phyloP scores from a whole-genome alignment of 37 sponge, comb jelly and placozoan species.

The Hormiphora californensis region DNA sequence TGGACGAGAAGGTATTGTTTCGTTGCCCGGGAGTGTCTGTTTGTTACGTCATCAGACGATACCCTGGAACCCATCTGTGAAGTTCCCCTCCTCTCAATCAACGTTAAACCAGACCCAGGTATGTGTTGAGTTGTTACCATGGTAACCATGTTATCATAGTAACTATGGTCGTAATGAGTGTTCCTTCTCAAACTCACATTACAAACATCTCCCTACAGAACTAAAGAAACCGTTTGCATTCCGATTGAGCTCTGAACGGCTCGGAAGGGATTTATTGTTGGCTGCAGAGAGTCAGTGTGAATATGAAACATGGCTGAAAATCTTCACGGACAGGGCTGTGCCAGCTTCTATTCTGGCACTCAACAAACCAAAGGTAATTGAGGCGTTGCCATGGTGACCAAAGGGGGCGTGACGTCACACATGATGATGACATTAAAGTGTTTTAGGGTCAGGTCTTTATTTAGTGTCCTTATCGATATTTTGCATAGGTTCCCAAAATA shows the following conservation, averaged over 20 bases:
- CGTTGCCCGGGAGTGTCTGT: constrained; percentile 5
- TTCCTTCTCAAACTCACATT: neutral
- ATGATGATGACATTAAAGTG: too few species aligned
- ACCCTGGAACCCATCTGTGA: constrained; percentile 32
- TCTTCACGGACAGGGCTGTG: constrained; percentile 11
- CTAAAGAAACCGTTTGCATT: constrained; percentile 52
- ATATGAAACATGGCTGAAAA: neutral
- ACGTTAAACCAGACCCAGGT: constrained; percentile 43
- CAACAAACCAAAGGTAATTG: too few species aligned
- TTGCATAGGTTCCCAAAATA: too few species aligned
- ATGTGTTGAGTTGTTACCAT: neutral
- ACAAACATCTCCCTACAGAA: neutral
- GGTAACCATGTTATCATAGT: neutral
- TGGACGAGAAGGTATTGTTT: constrained; percentile 52
- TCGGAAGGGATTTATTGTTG: constrained; percentile 21
- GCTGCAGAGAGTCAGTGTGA: constrained; percentile 48
- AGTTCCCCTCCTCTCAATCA: neutral
- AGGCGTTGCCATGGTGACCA: too few species aligned
- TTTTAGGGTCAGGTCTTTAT: too few species aligned
- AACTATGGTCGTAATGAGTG: neutral
- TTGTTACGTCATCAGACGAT: constrained; percentile 12
- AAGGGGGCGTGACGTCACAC: too few species aligned
- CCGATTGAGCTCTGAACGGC: neutral
- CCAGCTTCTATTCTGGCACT: neutral
- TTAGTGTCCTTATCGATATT: too few species aligned